Percentiles rank a stretch among this genome's conserved stretches.
Conservation (phyloP, 2,113 vertebrate genomes). For the Odontesthes bonariensis region DNA sequence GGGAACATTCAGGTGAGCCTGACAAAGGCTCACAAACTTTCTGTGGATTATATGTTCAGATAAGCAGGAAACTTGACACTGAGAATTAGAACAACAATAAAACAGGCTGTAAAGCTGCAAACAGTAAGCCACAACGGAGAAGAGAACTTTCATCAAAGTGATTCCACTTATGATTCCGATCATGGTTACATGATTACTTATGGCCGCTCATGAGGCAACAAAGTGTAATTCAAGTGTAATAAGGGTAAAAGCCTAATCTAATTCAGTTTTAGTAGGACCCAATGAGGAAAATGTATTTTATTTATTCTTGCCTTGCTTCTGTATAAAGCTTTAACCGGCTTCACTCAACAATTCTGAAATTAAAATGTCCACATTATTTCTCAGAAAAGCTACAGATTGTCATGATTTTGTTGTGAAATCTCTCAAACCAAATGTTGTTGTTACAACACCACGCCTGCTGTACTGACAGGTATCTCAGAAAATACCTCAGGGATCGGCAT, state of each 20-base stretch:
- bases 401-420: too few relatives aligned
- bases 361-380: too few relatives aligned
- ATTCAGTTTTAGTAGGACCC: neutral
- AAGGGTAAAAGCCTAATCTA: neutral
- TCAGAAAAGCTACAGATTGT: too few relatives aligned
- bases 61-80: conserved; percentile 15
- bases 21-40: conserved; percentile 30
- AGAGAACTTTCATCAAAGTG: neutral
- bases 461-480: too few relatives aligned
- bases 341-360: too few relatives aligned
- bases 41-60: neutral
- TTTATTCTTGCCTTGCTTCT: too few relatives aligned
- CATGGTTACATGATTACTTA: neutral
- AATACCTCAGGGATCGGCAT: neutral
- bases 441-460: too few relatives aligned
- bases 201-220: neutral
- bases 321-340: too few relatives aligned
- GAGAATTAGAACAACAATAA: neutral
- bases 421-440: too few relatives aligned
- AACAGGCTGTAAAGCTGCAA: neutral
- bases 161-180: neutral
- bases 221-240: neutral
- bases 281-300: neutral
- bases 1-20: neutral
- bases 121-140: neutral